Conservation (phyloP, 2,888 invertebrate genomes). For the Xiphydria camelus region DNA sequence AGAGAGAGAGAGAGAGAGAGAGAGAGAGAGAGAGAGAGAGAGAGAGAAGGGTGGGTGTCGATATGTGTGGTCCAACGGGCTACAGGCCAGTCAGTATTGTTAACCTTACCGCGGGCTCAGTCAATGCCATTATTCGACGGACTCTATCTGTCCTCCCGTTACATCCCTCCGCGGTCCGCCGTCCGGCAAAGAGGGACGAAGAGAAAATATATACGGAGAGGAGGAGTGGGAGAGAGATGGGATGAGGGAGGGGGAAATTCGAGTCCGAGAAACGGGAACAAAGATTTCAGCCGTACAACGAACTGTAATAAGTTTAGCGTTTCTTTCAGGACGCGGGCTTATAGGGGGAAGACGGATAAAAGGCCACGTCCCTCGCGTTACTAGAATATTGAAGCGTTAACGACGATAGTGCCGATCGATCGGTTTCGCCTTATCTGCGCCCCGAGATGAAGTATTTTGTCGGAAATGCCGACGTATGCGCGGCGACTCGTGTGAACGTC, state of each 20-base stretch:
- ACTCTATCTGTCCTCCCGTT: too few relatives aligned
- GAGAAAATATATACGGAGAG: background rate
- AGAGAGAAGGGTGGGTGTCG: slow-evolving; percentile 26
- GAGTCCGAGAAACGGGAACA: slow-evolving; percentile 35
- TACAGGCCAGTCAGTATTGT: slow-evolving; percentile 35
- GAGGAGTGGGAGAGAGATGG: background rate
- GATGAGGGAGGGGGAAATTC: background rate
- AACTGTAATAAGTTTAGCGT: slow-evolving; percentile 18
- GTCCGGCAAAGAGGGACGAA: background rate
- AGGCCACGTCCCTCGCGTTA: too few relatives aligned
- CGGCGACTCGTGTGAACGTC: too few relatives aligned
- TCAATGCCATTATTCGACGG: too few relatives aligned
- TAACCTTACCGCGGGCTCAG: slow-evolving; percentile 20
- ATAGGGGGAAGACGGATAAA: too few relatives aligned
- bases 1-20: background rate
- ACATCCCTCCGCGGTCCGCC: too few relatives aligned
- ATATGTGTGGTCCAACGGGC: slow-evolving; percentile 49
- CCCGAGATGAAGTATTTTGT: too few relatives aligned
- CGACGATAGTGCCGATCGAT: too few relatives aligned
- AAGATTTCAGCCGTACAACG: slow-evolving; percentile 35
- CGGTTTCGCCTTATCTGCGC: too few relatives aligned
- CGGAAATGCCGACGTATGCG: too few relatives aligned
- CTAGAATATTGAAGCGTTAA: too few relatives aligned
- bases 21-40: background rate
- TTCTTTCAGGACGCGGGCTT: too few relatives aligned